A percentile compares a stretch with the other conserved stretches of the same genome.
phyloP scores from a whole-genome alignment of 2,113 vertebrate genomes.

The Carettochelys insculpta region DNA sequence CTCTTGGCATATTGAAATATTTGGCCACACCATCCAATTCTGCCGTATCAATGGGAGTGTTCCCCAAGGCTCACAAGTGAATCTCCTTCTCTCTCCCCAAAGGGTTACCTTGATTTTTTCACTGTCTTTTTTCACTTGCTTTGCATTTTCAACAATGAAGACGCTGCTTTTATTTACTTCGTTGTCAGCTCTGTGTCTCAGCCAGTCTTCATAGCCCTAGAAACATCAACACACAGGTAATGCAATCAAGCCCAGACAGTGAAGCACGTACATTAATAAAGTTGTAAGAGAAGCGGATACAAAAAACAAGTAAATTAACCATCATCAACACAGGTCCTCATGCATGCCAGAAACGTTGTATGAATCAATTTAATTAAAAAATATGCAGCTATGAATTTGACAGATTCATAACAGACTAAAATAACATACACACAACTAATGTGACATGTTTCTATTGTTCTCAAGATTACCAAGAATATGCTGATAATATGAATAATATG shows the following conservation, averaged over 20 bases:
- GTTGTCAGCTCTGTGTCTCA: conserved; percentile 95
- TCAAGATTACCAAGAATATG: not conserved
- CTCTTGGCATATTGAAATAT: not conserved
- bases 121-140: conserved; percentile 85
- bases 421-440: conserved; percentile 33
- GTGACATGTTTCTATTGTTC: conserved; percentile 38
- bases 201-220: conserved; percentile 98
- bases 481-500: conserved; percentile 43
- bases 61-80: accelerated
- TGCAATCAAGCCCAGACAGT: not conserved
- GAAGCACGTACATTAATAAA: not conserved
- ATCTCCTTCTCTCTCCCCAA: not conserved
- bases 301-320: not conserved
- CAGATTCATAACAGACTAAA: conserved; percentile 61
- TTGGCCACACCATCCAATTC: not conserved
- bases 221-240: conserved; percentile 38
- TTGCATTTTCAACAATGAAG: conserved; percentile 86
- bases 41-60: not conserved
- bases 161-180: conserved; percentile 95
- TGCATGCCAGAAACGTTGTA: conserved; percentile 31
- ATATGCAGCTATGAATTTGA: conserved; percentile 51
- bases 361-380: conserved; percentile 31
- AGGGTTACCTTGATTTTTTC: conserved; percentile 93
- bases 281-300: not conserved
- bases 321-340: conserved; percentile 21